phyloP scores from a whole-genome alignment of 1,140 invertebrate genomes.

The Araneus ventricosus region DNA sequence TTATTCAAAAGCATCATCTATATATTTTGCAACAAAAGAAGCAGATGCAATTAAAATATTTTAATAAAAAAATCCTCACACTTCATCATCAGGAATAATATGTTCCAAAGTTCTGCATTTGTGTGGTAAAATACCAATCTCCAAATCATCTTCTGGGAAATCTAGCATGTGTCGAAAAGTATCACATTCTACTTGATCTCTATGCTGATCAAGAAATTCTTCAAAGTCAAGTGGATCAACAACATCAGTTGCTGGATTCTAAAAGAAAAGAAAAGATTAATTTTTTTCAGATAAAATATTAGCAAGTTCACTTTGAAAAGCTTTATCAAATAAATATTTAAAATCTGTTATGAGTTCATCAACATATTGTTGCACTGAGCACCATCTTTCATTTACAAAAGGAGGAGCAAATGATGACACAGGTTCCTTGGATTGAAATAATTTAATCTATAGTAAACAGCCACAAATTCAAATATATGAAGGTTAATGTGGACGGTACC shows the following conservation, averaged over 20 bases:
- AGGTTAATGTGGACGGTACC: too few species aligned
- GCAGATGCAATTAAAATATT: neutral
- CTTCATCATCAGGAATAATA: conserved; percentile 89
- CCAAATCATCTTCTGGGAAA: conserved; percentile 91
- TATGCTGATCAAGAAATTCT: conserved; percentile 90
- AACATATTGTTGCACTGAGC: too few species aligned
- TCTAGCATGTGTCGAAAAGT: conserved; percentile 88
- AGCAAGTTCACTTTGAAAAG: too few species aligned
- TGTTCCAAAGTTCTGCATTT: conserved; percentile 90
- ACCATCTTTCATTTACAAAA: too few species aligned
- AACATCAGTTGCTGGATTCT: conserved; percentile 89
- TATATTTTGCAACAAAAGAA: neutral
- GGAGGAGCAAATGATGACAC: too few species aligned
- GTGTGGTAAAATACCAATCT: conserved; percentile 88
- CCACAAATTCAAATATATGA: too few species aligned
- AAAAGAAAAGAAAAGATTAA: conserved; percentile 75
- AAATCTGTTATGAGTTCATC: too few species aligned
- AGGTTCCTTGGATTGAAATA: too few species aligned
- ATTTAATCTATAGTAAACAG: too few species aligned
- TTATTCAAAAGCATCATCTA: too few species aligned
- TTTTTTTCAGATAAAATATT: too few species aligned
- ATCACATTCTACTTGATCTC: conserved; percentile 88
- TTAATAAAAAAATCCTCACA: conserved; percentile 83
- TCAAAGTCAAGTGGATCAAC: conserved; percentile 96
- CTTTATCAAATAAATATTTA: too few species aligned